A percentile compares a stretch with the other conserved stretches of the same genome.
Conservation (phyloP, 1,140 invertebrate species). For the Carcinoscorpius rotundicauda region DNA sequence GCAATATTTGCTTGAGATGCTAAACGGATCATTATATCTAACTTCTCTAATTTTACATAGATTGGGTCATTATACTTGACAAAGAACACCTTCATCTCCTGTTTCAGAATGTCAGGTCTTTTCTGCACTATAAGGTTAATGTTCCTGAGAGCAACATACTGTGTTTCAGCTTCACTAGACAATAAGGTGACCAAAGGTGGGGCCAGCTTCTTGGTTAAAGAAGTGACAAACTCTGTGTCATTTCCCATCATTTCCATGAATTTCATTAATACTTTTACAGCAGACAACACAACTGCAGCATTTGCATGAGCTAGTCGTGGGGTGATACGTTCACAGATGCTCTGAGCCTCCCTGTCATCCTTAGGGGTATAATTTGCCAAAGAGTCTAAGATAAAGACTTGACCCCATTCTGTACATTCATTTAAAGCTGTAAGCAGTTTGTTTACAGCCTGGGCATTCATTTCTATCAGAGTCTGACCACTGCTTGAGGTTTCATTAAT, state of each 20-base stretch:
- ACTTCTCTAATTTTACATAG: slow-evolving; percentile 97
- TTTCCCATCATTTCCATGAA: slow-evolving; percentile 92
- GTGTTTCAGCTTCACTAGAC: slow-evolving; percentile 95
- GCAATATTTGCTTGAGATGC: slow-evolving; percentile 97
- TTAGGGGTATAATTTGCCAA: slow-evolving; percentile 94
- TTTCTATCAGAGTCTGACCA: slow-evolving; percentile 84
- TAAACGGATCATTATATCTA: slow-evolving; percentile 98
- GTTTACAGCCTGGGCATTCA: slow-evolving; percentile 96
- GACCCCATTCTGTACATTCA: slow-evolving; percentile 99
- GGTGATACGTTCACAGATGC: slow-evolving; percentile 96
- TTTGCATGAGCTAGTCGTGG: slow-evolving; percentile 97
- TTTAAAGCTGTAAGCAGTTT: slow-evolving; percentile 96
- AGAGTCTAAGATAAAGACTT: slow-evolving; percentile 96
- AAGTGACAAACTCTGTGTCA: slow-evolving; percentile 82
- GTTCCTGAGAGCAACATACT: slow-evolving; percentile 96
- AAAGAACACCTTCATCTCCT: slow-evolving; percentile 99
- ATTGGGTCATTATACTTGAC: slow-evolving; percentile 99
- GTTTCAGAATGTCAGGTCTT: slow-evolving; percentile 95
- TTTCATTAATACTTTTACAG: slow-evolving; percentile 96
- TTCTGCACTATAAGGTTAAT: slow-evolving; percentile 99
- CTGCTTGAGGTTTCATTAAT: slow-evolving; percentile 94
- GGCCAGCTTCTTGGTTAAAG: slow-evolving; percentile 90
- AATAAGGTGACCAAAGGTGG: slow-evolving; percentile 97
- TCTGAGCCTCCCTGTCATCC: slow-evolving; percentile 97
- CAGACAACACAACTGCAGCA: slow-evolving; percentile 97